These are phyloP conservation scores for Falco biarmicus DNA, from an alignment of 2,797 vertebrate species.

Conservation along the genomic window DNA sequence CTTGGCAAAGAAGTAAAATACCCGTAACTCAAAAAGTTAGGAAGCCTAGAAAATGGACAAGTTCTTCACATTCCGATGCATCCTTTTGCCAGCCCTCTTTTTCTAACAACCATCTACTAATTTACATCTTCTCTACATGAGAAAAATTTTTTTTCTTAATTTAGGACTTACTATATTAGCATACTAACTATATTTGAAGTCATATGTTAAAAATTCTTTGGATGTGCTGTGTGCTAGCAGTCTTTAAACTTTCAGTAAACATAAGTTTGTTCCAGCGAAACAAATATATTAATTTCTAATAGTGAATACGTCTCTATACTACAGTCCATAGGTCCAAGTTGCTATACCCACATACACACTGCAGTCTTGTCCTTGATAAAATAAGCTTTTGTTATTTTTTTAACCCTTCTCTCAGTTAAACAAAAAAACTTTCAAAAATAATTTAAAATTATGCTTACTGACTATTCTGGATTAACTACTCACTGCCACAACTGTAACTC, in stretches of 20 bases:
- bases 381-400: neutral
- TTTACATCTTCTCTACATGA: neutral
- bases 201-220: neutral
- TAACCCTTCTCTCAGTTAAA: neutral
- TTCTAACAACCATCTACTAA: neutral
- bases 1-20: conserved; percentile 29
- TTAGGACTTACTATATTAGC: neutral
- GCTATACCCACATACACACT: neutral
- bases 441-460: conserved; percentile 24
- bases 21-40: neutral
- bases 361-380: neutral
- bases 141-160: neutral
- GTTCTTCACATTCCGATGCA: conserved; percentile 1
- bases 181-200: conserved; percentile 33
- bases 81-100: neutral
- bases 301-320: conserved; percentile 10
- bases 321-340: neutral
- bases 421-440: neutral
- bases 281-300: conserved; percentile 44
- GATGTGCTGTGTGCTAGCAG: conserved; percentile 9
- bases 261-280: neutral
- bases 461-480: conserved; percentile 22
- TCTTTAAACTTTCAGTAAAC: conserved; percentile 21
- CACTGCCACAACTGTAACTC: neutral
- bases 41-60: neutral